phyloP scores from a whole-genome alignment of 2,888 invertebrate species.

The Nycteola revayana region DNA sequence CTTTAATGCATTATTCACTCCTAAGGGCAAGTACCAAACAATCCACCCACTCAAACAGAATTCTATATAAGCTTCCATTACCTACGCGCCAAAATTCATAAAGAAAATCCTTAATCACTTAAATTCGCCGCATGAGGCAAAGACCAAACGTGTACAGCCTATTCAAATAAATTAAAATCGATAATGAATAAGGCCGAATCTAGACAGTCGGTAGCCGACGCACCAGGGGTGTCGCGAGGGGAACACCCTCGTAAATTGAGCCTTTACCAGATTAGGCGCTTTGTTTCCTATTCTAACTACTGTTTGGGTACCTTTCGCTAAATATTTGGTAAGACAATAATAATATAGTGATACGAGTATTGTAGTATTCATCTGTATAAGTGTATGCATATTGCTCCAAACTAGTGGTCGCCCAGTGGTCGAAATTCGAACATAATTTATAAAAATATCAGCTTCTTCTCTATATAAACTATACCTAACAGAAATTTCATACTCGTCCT shows the following conservation, averaged over 20 bases:
- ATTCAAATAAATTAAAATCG: slow-evolving; percentile 45
- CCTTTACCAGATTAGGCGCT: slow-evolving; percentile 49
- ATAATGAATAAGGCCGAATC: slow-evolving; percentile 42
- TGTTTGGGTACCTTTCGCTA: slow-evolving; percentile 21
- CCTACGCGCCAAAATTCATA: slow-evolving; percentile 13
- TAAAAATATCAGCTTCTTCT: too few species aligned
- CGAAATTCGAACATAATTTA: too few species aligned
- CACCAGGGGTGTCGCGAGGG: slow-evolving; percentile 3
- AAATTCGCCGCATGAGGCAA: slow-evolving; percentile 11
- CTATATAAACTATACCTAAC: too few species aligned
- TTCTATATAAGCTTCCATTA: too few species aligned
- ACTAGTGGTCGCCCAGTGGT: too few species aligned
- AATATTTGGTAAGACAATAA: slow-evolving; percentile 18
- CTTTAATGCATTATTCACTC: too few species aligned
- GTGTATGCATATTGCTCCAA: too few species aligned
- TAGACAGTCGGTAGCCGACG: slow-evolving; percentile 19
- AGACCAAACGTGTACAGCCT: slow-evolving; percentile 14
- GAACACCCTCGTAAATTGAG: slow-evolving; percentile 39
- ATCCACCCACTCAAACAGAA: too few species aligned
- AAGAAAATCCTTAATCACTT: not conserved
- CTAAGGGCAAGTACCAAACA: too few species aligned
- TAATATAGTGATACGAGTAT: too few species aligned
- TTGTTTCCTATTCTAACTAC: slow-evolving; percentile 42
- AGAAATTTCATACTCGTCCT: too few species aligned
- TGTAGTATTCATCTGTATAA: too few species aligned